Conservation (phyloP, 2,113 vertebrate genomes). For the Potamarius usumacintae region DNA sequence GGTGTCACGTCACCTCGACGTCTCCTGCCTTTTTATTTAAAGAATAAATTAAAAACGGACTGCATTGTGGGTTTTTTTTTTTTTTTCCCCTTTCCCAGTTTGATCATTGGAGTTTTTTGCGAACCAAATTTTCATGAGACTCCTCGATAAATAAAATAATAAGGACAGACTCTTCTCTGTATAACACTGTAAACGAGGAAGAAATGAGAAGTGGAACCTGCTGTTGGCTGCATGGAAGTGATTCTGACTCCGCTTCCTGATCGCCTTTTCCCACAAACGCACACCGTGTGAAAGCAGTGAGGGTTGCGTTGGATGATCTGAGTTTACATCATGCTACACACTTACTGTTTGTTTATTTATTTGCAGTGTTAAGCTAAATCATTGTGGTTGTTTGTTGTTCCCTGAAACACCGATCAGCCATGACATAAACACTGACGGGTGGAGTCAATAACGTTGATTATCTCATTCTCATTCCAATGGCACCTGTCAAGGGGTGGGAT, state of each 20-base stretch:
- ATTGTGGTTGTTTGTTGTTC: no score
- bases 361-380: background rate
- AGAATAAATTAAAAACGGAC: background rate
- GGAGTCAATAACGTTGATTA: no score
- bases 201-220: conserved; percentile 15
- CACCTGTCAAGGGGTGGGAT: no score
- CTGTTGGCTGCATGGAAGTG: conserved; percentile 24
- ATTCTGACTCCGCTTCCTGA: conserved; percentile 13
- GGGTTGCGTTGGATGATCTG: conserved; percentile 3
- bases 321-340: conserved; percentile 3
- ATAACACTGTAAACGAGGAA: background rate
- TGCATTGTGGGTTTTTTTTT: background rate
- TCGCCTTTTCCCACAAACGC: background rate
- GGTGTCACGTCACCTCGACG: conserved; percentile 27
- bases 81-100: background rate
- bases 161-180: conserved; percentile 13
- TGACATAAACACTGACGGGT: no score
- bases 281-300: background rate
- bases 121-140: background rate
- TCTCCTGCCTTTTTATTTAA: conserved; percentile 32
- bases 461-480: no score
- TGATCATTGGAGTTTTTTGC: background rate
- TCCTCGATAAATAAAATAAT: background rate
- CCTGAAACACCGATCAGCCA: no score
- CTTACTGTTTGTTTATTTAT: conserved; percentile 1